Conservation (phyloP, 2,888 invertebrate species). For the Stenchaetothrips biformis region DNA sequence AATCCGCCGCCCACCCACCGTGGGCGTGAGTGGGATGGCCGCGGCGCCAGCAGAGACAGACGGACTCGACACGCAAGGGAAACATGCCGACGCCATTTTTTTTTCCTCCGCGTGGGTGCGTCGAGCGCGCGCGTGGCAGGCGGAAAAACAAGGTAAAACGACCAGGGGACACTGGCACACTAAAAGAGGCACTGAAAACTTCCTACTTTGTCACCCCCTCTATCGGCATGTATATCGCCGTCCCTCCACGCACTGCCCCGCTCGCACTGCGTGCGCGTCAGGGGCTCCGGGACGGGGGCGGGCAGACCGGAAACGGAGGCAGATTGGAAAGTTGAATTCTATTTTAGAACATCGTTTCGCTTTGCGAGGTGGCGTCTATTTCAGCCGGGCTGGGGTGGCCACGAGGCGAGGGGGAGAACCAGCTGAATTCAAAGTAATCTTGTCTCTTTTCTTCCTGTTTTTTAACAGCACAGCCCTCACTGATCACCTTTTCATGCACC, state of each 20-base stretch:
- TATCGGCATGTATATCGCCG: too few relatives aligned
- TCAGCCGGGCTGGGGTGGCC: not conserved
- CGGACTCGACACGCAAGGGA: not conserved
- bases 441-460: too few relatives aligned
- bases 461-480: not conserved
- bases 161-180: not conserved
- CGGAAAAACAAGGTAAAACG: not conserved
- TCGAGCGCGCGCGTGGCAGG: not conserved
- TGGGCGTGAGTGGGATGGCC: not conserved
- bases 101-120: not conserved
- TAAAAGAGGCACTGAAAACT: not conserved
- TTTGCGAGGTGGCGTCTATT: not conserved
- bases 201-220: not conserved
- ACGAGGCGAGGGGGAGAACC: too few relatives aligned
- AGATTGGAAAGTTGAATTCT: constrained; percentile 19
- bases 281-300: not conserved
- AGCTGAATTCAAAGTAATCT: too few relatives aligned
- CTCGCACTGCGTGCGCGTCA: not conserved
- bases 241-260: too few relatives aligned
- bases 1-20: not conserved
- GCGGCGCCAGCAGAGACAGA: not conserved
- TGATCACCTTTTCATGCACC: not conserved
- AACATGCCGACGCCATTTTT: not conserved
- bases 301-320: constrained; percentile 1
- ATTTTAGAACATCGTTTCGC: not conserved